A percentile compares a stretch with the other conserved stretches of the same genome.
Evolutionary conservation across 2,797 vertebrate species (phyloP).

Genomic region (Mycteria americana): DNA sequence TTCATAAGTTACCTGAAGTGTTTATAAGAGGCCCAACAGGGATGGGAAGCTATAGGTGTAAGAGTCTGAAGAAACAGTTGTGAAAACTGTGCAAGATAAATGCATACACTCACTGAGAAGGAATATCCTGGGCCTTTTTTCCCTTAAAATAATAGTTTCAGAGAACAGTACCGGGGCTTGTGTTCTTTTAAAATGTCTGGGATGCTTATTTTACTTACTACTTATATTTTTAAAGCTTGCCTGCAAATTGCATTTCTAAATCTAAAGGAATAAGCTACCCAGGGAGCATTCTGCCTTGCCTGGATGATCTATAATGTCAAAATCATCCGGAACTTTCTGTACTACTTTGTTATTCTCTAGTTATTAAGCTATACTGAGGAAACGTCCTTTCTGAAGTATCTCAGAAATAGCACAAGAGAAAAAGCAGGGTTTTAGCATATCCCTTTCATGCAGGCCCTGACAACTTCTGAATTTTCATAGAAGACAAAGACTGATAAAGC

Average conservation of each 20-base stretch:
- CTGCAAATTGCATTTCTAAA: background rate
- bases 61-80: background rate
- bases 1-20: background rate
- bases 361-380: background rate
- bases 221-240: background rate
- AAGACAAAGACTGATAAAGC: background rate
- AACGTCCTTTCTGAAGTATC: background rate
- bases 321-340: background rate
- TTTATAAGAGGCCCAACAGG: background rate
- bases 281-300: background rate
- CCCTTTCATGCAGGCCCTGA: background rate
- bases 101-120: background rate
- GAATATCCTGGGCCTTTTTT: background rate
- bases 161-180: background rate
- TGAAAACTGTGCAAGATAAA: background rate
- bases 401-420: conserved; percentile 3
- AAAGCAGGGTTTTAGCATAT: background rate
- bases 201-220: background rate
- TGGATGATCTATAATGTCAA: background rate
- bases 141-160: background rate
- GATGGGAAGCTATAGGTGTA: background rate
- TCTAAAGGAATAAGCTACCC: background rate
- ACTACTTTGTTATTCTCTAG: background rate
- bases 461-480: background rate
- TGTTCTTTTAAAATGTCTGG: background rate